Conservation (phyloP, 2,888 invertebrate genomes). For the Schizotus pectinicornis region DNA sequence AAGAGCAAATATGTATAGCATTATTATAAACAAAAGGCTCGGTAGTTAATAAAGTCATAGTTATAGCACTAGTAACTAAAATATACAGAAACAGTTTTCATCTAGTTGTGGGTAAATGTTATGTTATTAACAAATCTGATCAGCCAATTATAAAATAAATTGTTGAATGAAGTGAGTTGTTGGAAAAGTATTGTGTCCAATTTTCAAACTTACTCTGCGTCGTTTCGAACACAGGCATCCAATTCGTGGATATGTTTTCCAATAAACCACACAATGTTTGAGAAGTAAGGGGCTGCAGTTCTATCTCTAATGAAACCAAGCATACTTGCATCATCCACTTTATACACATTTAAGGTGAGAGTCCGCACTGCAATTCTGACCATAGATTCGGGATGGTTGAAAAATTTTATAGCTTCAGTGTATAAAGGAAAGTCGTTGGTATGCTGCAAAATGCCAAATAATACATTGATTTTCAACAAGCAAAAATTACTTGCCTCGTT, state of each 20-base stretch:
- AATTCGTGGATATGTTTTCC: slow-evolving; percentile 96
- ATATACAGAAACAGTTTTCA: no score
- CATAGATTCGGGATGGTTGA: slow-evolving; percentile 99
- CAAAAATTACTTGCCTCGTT: slow-evolving; percentile 81
- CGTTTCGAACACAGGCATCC: slow-evolving; percentile 92
- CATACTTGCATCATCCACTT: slow-evolving; percentile 94
- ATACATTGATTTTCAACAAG: slow-evolving; percentile 4
- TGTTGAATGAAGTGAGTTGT: no score
- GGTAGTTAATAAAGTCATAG: no score
- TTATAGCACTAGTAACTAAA: no score
- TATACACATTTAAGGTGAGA: slow-evolving; percentile 94
- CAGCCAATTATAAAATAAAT: no score
- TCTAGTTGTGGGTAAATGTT: no score
- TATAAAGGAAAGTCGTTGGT: slow-evolving; percentile 99
- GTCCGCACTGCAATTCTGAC: slow-evolving; percentile 98
- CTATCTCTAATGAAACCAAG: slow-evolving; percentile 92
- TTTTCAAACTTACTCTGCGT: slow-evolving; percentile 80
- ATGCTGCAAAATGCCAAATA: slow-evolving; percentile 68
- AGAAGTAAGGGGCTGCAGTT: slow-evolving; percentile 98
- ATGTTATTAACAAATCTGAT: no score
- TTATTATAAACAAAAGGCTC: no score
- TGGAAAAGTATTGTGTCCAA: no score
- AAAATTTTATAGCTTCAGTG: slow-evolving; percentile 99
- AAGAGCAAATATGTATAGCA: no score
- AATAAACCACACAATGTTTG: slow-evolving; percentile 98